Evolutionary conservation across 2,888 invertebrate genomes (phyloP), one percentile per base, ranked within the genome.

Genomic region (Steinernema carpocapsae): DNA sequence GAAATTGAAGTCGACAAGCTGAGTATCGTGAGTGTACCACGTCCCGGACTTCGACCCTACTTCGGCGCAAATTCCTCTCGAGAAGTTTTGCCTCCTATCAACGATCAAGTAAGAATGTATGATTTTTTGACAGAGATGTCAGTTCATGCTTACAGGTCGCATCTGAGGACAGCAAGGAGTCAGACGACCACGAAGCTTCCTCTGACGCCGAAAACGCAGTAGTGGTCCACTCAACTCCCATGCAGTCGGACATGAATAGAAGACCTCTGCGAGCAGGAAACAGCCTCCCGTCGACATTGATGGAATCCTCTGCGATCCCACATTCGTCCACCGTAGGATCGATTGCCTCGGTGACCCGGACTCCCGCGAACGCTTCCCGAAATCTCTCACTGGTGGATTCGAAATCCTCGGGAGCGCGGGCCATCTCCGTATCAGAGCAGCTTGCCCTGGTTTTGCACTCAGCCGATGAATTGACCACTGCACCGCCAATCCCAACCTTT

Each of bases 21-120:
- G 10, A 82, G 82, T 29, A 85, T 85, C 43, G 77, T 83, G 6
- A 81, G 81, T 29, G 86, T 85, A 71, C 85, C 86, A 1, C 78
- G 86, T 3, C 86, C 86, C 0, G 83, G 80, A 6, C 77, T 86
- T 0, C 85, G 81, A 17, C 83, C 82, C 12, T 82, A 80, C 48
- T 83, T 83, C 56, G 81, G 81, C 4, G 51, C 71, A 17, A 71
- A 10, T 14, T 22, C 29, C 1, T 46, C 51, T 29, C 46, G 46
- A 1, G 81, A 81, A 48, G 76, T 79, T 19, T 56, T 83, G 45
- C 80, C 80, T 1, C 48, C 77, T 14, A 80, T 80, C 70, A 76
- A 72, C 29, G 80, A 80, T 70, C 70, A 71, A 12, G 46, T 77
- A 24, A 72, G 32, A 10, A 10, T n/a, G n/a, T n/a, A n/a, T n/a